phyloP scores from a whole-genome alignment of 1,140 invertebrate species.

The Uloborus diversus region DNA sequence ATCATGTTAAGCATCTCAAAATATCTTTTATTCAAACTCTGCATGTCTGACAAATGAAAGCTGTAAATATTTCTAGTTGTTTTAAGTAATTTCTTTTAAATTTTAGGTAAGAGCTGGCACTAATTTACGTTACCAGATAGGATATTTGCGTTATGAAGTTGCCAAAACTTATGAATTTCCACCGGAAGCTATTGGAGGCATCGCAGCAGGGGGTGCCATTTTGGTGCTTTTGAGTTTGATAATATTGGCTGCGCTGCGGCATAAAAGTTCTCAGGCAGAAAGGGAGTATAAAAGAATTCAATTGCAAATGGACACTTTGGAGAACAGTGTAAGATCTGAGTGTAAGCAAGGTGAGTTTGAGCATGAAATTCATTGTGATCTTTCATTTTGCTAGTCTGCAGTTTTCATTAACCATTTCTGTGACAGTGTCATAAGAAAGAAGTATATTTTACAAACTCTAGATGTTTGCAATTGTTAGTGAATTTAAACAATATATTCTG shows the following conservation, averaged over 20 bases:
- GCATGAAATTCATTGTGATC: background rate
- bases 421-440: too few relatives aligned
- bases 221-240: slow-evolving; percentile 86
- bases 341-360: slow-evolving; percentile 48
- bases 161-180: slow-evolving; percentile 84
- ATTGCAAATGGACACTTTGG: slow-evolving; percentile 99
- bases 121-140: slow-evolving; percentile 84
- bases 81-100: background rate
- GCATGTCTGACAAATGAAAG: too few relatives aligned
- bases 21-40: too few relatives aligned
- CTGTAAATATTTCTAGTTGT: too few relatives aligned
- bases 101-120: slow-evolving; percentile 74
- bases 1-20: too few relatives aligned
- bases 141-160: slow-evolving; percentile 87
- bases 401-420: too few relatives aligned
- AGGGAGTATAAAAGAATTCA: slow-evolving; percentile 97
- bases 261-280: slow-evolving; percentile 94
- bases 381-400: too few relatives aligned
- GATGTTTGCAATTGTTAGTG: too few relatives aligned
- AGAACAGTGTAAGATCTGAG: slow-evolving; percentile 81
- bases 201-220: slow-evolving; percentile 82
- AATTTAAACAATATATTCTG: too few relatives aligned
- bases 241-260: slow-evolving; percentile 85
- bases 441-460: too few relatives aligned
- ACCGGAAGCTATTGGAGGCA: slow-evolving; percentile 81